A percentile compares a stretch with the other conserved stretches of the same genome.
phyloP scores from a whole-genome alignment of 2,113 vertebrate genomes.

The Neofelis nebulosa region DNA sequence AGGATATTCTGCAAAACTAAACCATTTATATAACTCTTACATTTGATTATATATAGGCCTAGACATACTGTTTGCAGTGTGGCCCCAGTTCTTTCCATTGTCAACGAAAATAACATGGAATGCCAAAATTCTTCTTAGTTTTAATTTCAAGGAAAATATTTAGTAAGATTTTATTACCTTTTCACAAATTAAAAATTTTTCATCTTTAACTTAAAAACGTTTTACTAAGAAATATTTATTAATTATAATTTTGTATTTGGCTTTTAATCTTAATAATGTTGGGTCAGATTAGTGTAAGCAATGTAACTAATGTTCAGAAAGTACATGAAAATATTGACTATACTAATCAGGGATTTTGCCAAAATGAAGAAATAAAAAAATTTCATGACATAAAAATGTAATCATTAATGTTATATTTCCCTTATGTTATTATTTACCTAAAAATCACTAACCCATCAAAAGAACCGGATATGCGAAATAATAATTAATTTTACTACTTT shows the following conservation, averaged over 20 bases:
- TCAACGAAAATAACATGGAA: neutral
- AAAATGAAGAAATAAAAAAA: slow-evolving; percentile 31
- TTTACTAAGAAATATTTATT: neutral
- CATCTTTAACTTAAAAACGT: neutral
- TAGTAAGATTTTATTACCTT: neutral
- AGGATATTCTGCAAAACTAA: slow-evolving; percentile 11
- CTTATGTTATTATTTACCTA: neutral
- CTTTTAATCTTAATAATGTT: slow-evolving; percentile 13
- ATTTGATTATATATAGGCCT: neutral
- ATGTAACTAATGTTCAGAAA: neutral
- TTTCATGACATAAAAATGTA: neutral
- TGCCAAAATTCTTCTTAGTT: neutral
- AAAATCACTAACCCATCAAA: neutral
- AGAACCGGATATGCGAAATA: neutral
- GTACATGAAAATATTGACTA: neutral
- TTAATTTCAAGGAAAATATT: slow-evolving; percentile 13
- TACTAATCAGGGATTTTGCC: neutral
- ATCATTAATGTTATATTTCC: neutral
- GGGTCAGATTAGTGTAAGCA: neutral
- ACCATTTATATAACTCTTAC: neutral
- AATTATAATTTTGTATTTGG: neutral
- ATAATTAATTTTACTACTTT: slow-evolving; percentile 2
- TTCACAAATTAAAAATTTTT: neutral
- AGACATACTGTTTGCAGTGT: neutral
- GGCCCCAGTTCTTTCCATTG: neutral